Evolutionary conservation across 2,888 invertebrate genomes (phyloP).

Genomic region (Imbricaverruca yamaguchii): DNA sequence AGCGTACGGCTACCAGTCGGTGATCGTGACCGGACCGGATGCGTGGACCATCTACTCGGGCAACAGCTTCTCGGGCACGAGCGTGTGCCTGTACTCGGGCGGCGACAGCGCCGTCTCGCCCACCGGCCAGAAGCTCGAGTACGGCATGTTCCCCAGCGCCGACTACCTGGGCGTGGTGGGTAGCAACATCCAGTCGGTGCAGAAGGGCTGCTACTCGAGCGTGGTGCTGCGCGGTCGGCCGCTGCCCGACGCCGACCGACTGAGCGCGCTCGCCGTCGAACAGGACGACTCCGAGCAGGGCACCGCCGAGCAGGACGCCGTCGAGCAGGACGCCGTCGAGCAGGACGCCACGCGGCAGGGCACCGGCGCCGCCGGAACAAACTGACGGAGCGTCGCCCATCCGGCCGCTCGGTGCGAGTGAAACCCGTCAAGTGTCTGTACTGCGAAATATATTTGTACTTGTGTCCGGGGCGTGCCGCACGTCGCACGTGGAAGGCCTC

Average conservation of each 20-base stretch:
- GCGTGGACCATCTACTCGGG: slow-evolving; percentile 15
- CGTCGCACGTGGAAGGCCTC: too few relatives aligned
- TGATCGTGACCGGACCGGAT: background rate
- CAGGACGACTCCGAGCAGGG: background rate
- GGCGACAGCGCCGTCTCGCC: slow-evolving; percentile 8
- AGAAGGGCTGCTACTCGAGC: slow-evolving; percentile 8
- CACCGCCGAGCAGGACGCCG: background rate
- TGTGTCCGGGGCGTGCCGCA: too few relatives aligned
- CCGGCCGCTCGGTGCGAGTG: too few relatives aligned
- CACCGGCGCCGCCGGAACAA: too few relatives aligned
- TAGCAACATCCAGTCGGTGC: background rate
- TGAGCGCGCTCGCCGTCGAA: background rate
- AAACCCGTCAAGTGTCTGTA: too few relatives aligned
- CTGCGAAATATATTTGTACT: too few relatives aligned
- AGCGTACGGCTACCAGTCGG: slow-evolving; percentile 2
- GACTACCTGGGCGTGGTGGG: slow-evolving; percentile 2
- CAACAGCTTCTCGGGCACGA: background rate
- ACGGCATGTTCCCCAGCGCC: background rate
- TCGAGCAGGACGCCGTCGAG: background rate
- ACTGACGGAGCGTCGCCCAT: too few relatives aligned
- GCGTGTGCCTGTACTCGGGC: slow-evolving; percentile 13
- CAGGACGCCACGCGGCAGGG: too few relatives aligned
- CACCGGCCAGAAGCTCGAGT: background rate
- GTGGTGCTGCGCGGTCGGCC: background rate
- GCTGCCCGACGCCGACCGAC: background rate